Conservation (phyloP, 2,888 invertebrate genomes). For the Dolichopus griseipennis region DNA sequence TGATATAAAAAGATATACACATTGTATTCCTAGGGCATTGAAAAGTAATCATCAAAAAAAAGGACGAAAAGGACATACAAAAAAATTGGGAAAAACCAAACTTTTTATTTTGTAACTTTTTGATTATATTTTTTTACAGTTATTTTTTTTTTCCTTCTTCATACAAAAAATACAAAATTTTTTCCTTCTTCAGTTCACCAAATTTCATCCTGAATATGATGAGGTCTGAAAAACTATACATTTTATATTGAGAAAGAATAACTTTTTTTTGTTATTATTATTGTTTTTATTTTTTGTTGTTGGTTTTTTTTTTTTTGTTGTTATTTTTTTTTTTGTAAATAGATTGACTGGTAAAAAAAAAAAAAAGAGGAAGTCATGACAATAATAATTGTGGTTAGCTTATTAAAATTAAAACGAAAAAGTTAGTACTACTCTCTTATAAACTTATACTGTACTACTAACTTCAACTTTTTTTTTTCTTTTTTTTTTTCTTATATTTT, state of each 20-base stretch:
- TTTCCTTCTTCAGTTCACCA: neutral
- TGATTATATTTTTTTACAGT: no score
- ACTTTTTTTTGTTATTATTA: neutral
- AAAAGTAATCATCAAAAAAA: neutral
- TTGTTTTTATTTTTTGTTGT: no score
- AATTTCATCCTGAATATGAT: neutral
- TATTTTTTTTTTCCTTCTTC: no score
- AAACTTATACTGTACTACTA: no score
- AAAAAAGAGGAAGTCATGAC: constrained; percentile 3
- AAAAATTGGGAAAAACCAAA: no score
- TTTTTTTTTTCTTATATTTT: no score
- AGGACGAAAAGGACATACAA: no score
- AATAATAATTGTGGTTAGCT: constrained; percentile 6
- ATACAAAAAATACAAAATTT: no score
- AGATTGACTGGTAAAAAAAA: neutral
- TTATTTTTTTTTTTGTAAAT: neutral
- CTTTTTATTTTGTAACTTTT: no score
- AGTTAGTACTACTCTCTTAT: neutral
- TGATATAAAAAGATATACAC: neutral
- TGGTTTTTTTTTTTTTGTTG: neutral
- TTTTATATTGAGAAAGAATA: neutral
- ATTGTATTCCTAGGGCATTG: neutral
- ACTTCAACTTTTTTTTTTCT: no score
- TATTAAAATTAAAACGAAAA: neutral
- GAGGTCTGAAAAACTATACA: neutral